Evolutionary conservation across 2,113 vertebrate genomes (phyloP).

Genomic region (Percina caprodes): DNA sequence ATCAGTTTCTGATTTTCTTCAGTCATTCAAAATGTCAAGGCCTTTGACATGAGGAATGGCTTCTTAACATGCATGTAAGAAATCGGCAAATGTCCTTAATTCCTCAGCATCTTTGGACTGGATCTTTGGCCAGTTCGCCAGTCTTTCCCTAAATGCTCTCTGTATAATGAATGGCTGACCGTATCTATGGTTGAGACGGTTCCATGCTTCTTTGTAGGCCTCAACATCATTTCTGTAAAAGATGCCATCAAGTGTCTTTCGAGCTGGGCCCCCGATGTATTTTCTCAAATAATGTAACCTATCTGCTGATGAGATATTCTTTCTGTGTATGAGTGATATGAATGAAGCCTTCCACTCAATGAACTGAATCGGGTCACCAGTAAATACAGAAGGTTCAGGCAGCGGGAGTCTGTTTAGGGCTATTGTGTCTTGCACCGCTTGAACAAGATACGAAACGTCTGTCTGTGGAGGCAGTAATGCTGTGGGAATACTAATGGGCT

Average conservation of each 20-base stretch:
- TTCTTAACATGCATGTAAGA: constrained; percentile 5
- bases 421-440: constrained; percentile 46
- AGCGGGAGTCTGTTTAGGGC: constrained; percentile 16
- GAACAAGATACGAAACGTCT: neutral
- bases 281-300: constrained; percentile 30
- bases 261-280: constrained; percentile 10
- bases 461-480: neutral
- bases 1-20: constrained; percentile 20
- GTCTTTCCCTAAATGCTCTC: constrained; percentile 12
- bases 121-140: constrained; percentile 11
- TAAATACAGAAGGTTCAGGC: constrained; percentile 29
- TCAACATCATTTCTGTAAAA: constrained; percentile 16
- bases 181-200: constrained; percentile 20
- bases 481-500: neutral
- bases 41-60: constrained; percentile 35
- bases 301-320: constrained; percentile 15
- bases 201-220: constrained; percentile 18
- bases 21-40: constrained; percentile 21
- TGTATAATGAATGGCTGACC: constrained; percentile 14
- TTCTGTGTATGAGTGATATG: constrained; percentile 10
- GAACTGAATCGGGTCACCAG: constrained; percentile 8
- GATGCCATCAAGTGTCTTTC: constrained; percentile 19
- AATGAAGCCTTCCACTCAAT: constrained; percentile 29
- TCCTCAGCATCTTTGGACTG: constrained; percentile 14
- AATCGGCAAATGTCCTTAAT: constrained; percentile 10